phyloP scores from a whole-genome alignment of 2,797 vertebrate genomes.

The Psittacula derbiana region DNA sequence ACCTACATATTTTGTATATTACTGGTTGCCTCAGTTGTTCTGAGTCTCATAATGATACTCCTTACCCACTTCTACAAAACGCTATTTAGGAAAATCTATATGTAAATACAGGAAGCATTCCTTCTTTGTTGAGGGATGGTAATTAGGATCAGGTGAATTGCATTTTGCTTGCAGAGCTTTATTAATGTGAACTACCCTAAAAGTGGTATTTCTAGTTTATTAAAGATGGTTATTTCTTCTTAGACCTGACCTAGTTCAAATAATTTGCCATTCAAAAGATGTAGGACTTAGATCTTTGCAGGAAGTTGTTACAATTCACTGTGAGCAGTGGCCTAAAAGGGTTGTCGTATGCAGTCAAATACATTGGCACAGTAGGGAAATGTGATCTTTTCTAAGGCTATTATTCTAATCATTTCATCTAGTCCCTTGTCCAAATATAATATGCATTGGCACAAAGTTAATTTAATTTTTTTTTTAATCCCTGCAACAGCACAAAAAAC shows the following conservation, averaged over 20 bases:
- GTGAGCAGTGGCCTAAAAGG: constrained; percentile 63
- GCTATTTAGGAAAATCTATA: not conserved
- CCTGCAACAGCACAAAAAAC: constrained; percentile 60
- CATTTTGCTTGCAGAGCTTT: not conserved
- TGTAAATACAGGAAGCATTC: not conserved
- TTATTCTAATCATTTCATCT: constrained; percentile 74
- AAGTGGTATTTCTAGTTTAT: constrained; percentile 19
- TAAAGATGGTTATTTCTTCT: constrained; percentile 52
- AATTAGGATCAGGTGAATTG: not conserved
- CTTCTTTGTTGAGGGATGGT: not conserved
- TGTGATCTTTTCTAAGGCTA: constrained; percentile 70
- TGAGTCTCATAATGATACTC: not conserved
- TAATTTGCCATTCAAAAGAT: constrained; percentile 53
- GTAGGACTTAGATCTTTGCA: constrained; percentile 68
- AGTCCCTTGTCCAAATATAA: constrained; percentile 70
- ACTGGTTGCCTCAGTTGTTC: not conserved
- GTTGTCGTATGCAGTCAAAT: not conserved
- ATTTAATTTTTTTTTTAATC: constrained; percentile 66
- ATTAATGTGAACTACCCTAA: not conserved
- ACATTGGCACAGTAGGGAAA: constrained; percentile 62
- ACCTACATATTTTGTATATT: not conserved
- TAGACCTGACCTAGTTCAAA: constrained; percentile 55
- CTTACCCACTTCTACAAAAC: not conserved
- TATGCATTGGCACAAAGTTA: constrained; percentile 70
- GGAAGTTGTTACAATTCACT: constrained; percentile 68